Evolutionary conservation across 2,888 invertebrate genomes (phyloP).

Genomic region (Apomyelois bistriatella): DNA sequence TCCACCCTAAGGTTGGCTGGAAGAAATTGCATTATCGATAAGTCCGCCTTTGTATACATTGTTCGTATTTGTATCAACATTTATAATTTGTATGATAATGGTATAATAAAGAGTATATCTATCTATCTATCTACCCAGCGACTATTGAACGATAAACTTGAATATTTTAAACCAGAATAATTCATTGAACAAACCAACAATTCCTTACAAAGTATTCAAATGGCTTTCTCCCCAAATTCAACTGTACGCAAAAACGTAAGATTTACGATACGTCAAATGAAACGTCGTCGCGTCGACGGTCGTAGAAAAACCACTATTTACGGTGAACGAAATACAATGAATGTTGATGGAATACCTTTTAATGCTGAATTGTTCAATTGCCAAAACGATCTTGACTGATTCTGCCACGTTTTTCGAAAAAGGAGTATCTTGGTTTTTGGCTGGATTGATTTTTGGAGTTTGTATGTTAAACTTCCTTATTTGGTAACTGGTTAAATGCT

Average conservation of each 20-base stretch:
- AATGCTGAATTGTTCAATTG: conserved; percentile 21
- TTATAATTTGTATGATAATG: too few species aligned
- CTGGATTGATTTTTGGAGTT: too few species aligned
- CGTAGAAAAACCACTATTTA: conserved; percentile 18
- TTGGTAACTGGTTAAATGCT: too few species aligned
- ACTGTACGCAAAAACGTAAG: neutral
- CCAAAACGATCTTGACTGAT: conserved; percentile 11
- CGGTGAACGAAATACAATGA: conserved; percentile 28
- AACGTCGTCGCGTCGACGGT: neutral
- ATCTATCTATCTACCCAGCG: neutral
- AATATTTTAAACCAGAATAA: neutral
- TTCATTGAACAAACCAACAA: neutral
- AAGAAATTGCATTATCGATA: too few species aligned
- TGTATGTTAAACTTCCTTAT: too few species aligned
- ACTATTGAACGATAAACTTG: neutral
- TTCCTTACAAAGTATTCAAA: neutral
- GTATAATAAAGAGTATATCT: too few species aligned
- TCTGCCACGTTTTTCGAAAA: neutral
- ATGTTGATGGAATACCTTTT: conserved; percentile 31
- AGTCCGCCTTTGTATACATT: too few species aligned
- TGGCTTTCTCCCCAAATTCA: conserved; percentile 1
- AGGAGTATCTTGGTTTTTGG: neutral
- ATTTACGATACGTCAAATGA: conserved; percentile 1
- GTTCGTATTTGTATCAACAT: too few species aligned
- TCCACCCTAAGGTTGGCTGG: too few species aligned